Conservation (phyloP, 2,888 invertebrate genomes). For the Melangyna quadrimaculata region DNA sequence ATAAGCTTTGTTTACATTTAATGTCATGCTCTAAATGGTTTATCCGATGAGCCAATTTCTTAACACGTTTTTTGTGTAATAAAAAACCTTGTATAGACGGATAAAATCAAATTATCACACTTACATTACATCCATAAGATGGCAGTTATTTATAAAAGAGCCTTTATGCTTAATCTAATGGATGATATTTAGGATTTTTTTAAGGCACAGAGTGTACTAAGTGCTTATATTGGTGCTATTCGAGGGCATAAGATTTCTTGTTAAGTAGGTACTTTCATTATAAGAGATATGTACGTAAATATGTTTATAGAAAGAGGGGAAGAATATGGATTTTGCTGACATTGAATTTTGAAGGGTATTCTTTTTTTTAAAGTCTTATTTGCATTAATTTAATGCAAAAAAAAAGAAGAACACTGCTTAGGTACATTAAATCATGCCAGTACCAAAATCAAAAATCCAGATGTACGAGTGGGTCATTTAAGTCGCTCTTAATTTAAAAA, state of each 20-base stretch:
- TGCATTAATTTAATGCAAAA: not conserved
- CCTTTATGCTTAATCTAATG: not conserved
- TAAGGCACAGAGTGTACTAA: not conserved
- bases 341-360: not conserved
- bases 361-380: not conserved
- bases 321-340: not conserved
- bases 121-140: not conserved
- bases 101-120: constrained; percentile 18
- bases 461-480: too few relatives aligned
- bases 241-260: not conserved
- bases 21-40: constrained; percentile 14
- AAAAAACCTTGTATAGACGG: not conserved
- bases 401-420: not conserved
- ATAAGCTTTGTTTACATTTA: constrained; percentile 14
- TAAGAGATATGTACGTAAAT: not conserved
- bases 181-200: not conserved
- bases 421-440: too few relatives aligned
- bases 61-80: constrained; percentile 20
- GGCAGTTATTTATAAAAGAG: not conserved
- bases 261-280: not conserved
- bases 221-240: not conserved
- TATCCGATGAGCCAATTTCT: constrained; percentile 13
- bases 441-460: too few relatives aligned
- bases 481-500: too few relatives aligned
- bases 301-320: too few relatives aligned